phyloP scores from a whole-genome alignment of 2,797 vertebrate genomes.

The Tapera naevia region DNA sequence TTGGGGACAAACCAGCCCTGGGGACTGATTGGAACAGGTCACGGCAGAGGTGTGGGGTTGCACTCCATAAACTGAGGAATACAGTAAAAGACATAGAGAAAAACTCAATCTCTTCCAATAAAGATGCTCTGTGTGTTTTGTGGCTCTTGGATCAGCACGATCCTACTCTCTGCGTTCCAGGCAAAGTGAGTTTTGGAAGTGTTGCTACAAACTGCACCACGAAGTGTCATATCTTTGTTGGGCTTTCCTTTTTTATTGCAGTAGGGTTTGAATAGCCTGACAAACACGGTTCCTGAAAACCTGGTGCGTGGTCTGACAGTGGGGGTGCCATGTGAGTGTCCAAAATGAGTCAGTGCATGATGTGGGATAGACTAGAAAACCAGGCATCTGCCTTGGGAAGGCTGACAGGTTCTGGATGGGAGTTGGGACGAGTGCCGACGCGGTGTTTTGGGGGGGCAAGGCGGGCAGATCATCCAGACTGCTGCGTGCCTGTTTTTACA shows the following conservation, averaged over 20 bases:
- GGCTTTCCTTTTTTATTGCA: neutral
- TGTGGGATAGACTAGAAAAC: neutral
- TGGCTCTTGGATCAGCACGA: neutral
- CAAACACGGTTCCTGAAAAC: neutral
- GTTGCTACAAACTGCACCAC: fast-evolving
- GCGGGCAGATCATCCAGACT: fast-evolving
- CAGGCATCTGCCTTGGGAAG: neutral
- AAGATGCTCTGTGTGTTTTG: neutral
- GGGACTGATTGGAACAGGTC: neutral
- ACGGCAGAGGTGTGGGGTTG: neutral
- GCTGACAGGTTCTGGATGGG: neutral
- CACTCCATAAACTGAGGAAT: neutral
- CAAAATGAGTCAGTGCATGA: neutral
- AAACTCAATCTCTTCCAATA: neutral
- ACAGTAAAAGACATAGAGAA: neutral
- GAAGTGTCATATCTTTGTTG: neutral
- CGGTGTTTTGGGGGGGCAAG: neutral
- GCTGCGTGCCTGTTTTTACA: neutral
- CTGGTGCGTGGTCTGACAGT: fast-evolving
- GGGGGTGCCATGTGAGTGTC: neutral
- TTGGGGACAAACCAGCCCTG: neutral
- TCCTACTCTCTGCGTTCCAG: neutral
- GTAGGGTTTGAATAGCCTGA: neutral
- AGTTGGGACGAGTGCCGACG: neutral
- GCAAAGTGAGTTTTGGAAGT: neutral